phyloP scores from a whole-genome alignment of 1,140 invertebrate species.

The Papilio polyxenes region DNA sequence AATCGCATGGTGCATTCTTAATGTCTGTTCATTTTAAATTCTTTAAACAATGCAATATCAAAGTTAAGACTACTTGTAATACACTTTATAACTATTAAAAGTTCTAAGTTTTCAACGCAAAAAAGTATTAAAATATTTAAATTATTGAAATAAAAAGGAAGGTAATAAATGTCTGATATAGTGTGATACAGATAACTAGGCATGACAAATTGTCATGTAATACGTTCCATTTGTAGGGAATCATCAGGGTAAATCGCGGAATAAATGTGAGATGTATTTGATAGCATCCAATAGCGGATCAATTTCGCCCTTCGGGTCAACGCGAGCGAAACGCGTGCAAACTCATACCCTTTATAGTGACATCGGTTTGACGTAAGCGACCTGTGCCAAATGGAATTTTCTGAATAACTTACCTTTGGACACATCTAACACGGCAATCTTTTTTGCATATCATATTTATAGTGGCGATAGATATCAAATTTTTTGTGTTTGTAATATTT shows the following conservation, averaged over 20 bases:
- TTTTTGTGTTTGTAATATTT: conserved; percentile 21
- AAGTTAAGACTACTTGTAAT: not conserved
- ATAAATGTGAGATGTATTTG: conserved; percentile 35
- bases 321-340: not conserved
- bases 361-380: conserved; percentile 29
- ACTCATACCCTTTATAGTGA: conserved; percentile 30
- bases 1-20: not conserved
- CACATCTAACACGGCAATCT: not conserved
- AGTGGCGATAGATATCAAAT: not conserved
- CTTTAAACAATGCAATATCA: not conserved
- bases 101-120: not conserved
- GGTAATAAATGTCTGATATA: not conserved
- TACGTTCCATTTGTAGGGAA: conserved; percentile 10
- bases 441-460: not conserved
- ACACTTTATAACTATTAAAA: not conserved
- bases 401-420: not conserved
- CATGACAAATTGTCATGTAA: conserved; percentile 25
- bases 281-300: conserved; percentile 17
- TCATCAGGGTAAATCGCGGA: conserved; percentile 14
- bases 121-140: not conserved
- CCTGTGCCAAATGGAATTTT: conserved; percentile 8
- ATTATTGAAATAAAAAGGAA: not conserved
- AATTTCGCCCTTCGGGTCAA: conserved; percentile 28
- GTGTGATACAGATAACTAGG: no score
- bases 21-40: not conserved